Evolutionary conservation across 2,888 invertebrate genomes (phyloP), one percentile per base, ranked within the genome.

Genomic region (Scaptomyza flava): DNA sequence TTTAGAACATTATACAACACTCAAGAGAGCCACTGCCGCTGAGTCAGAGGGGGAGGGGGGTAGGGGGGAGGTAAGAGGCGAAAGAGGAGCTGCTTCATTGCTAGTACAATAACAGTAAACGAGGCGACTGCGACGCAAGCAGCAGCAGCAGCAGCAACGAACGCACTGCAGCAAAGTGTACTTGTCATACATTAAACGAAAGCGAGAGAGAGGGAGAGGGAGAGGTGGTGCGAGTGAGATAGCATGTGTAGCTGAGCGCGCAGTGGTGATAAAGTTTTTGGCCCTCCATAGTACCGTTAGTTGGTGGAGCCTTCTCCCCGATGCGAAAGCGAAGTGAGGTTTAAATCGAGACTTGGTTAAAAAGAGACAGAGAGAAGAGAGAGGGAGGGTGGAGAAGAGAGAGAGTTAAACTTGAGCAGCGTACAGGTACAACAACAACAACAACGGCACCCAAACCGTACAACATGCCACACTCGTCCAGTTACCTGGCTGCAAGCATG

Each of bases 1-100:
- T 82, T 86, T 79, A 90, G 91, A 91, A 91, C 91, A 91, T 91
- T 91, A 91, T 91, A 91, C 91, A 91, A 90, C 90, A 90, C 91
- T 81, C 90, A 62, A 77, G 91, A 89, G 91, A 91, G 88, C 76
- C 76, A 68, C 63, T 68, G 84, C 71, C 81, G 74, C 71, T 71
- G 67, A 77, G 74, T 43, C 69, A 51, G 17, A 1, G 17, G 17
- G 61, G 20, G 41, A 14, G 50, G 17, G 36, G 46, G 57, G 54
- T 17, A 23, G n/a, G 17, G 17, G 17, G 1, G 17, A 1, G 17
- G 41, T 31, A 14, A 48, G 34, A 17, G 20, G 31, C 14, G 6
- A 1, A 57, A 7, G 12, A 27, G 41, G 31, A 23, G 31, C 64
- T 38, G 54, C 51, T 48, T 68, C 71, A 53, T 66, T 56, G 72